These are phyloP conservation scores for Chromobotia macracanthus DNA, from an alignment of 2,797 vertebrate species.

Conservation along the genomic window DNA sequence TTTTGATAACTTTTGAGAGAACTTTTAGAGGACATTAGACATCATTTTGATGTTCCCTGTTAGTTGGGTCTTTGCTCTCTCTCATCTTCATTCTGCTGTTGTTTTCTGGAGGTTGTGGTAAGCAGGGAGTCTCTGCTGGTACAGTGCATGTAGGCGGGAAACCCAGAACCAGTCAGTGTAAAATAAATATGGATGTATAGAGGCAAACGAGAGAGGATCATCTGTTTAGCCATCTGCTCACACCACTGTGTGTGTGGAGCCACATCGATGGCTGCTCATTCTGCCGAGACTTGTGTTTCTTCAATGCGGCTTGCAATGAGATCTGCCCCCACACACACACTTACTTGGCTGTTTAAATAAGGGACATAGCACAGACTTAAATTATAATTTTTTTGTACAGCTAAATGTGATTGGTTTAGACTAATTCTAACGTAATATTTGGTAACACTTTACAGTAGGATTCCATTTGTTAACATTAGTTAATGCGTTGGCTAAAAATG, in stretches of 20 bases:
- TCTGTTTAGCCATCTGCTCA: constrained; percentile 85
- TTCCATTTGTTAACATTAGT: too few species aligned
- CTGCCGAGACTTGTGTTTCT: constrained; percentile 66
- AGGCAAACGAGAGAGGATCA: constrained; percentile 82
- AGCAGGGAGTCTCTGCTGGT: constrained; percentile 69
- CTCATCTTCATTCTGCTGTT: constrained; percentile 66
- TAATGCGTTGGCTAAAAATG: too few species aligned
- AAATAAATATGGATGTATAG: constrained; percentile 86
- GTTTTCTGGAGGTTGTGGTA: constrained; percentile 72
- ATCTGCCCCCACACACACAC: constrained; percentile 36
- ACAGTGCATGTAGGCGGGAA: constrained; percentile 74
- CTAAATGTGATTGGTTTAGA: background rate
- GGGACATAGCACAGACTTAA: background rate
- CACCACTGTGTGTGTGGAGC: constrained; percentile 70
- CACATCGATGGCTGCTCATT: constrained; percentile 73
- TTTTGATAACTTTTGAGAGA: too few species aligned
- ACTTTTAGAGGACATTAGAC: too few species aligned
- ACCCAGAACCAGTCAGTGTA: constrained; percentile 79
- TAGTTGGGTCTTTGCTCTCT: too few species aligned
- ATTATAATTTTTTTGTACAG: too few species aligned
- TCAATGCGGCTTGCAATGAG: constrained; percentile 65
- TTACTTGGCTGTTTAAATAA: background rate
- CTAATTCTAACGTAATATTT: background rate
- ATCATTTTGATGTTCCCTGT: too few species aligned
- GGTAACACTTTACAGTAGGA: too few species aligned